phyloP scores from a whole-genome alignment of 2,113 vertebrate species.

The Saguinus midas region DNA sequence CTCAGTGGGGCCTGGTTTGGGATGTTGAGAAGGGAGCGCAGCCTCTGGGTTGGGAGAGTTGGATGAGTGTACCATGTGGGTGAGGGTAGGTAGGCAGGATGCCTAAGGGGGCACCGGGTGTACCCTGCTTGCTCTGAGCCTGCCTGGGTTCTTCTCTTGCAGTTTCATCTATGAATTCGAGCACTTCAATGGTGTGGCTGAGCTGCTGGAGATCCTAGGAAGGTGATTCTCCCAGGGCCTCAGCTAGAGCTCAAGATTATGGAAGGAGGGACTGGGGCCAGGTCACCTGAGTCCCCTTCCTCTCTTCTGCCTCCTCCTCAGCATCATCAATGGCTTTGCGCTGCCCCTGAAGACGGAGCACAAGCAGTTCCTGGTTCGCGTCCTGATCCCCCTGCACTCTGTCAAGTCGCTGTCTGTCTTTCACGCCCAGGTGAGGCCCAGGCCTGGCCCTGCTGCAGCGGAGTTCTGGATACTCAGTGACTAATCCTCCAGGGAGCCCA shows the following conservation, averaged over 20 bases:
- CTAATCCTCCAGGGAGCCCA: neutral
- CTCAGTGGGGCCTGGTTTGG: neutral
- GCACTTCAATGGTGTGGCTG: slow-evolving; percentile 88
- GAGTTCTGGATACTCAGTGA: neutral
- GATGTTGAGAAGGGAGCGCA: neutral
- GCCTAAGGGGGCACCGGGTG: neutral
- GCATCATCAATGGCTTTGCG: slow-evolving; percentile 96
- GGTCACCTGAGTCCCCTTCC: neutral
- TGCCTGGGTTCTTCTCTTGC: neutral
- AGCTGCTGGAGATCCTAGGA: slow-evolving; percentile 87
- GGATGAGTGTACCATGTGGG: neutral
- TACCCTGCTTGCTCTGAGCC: neutral
- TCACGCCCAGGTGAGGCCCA: slow-evolving; percentile 91
- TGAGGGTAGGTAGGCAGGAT: neutral
- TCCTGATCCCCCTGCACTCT: slow-evolving; percentile 93
- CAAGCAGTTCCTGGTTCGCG: slow-evolving; percentile 95
- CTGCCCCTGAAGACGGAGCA: slow-evolving; percentile 95
- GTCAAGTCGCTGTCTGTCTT: slow-evolving; percentile 95
- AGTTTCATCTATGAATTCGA: slow-evolving; percentile 90
- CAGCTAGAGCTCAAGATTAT: neutral
- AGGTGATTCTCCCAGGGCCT: slow-evolving; percentile 77
- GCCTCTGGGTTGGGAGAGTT: neutral
- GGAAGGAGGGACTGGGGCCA: neutral
- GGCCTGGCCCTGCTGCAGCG: neutral
- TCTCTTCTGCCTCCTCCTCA: slow-evolving; percentile 60